Conservation (phyloP, 1,140 invertebrate genomes). For the Epicauta chinensis region DNA sequence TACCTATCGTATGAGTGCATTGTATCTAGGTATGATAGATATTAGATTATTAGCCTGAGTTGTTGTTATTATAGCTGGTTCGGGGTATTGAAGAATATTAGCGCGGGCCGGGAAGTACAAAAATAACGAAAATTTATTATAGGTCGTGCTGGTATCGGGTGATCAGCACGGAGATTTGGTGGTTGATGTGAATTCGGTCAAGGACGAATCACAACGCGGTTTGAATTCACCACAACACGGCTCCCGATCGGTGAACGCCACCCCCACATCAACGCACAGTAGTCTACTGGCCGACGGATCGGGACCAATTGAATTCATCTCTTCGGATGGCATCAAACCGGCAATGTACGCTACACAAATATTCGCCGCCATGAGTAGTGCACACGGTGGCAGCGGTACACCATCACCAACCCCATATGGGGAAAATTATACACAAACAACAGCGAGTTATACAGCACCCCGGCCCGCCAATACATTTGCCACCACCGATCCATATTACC, state of each 20-base stretch:
- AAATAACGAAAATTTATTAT: conserved; percentile 24
- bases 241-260: conserved; percentile 46
- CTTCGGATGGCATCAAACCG: conserved; percentile 48
- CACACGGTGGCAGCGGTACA: conserved; percentile 42
- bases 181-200: conserved; percentile 47
- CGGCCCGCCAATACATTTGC: conserved; percentile 36
- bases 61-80: no score
- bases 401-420: conserved; percentile 53
- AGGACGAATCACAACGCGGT: conserved; percentile 44
- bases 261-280: conserved; percentile 46
- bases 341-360: conserved; percentile 46
- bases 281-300: conserved; percentile 44
- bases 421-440: conserved; percentile 51
- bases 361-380: conserved; percentile 39
- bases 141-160: conserved; percentile 43
- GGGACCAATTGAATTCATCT: conserved; percentile 47
- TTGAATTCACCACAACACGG: conserved; percentile 46
- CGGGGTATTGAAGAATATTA: no score
- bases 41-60: no score
- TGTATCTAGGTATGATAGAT: no score
- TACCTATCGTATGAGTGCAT: no score
- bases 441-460: conserved; percentile 44
- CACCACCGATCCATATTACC: conserved; percentile 47
- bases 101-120: neutral
- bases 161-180: conserved; percentile 42